Evolutionary conservation across 2,797 vertebrate genomes (phyloP).

Genomic region (Heteromormyrus szaboi): DNA sequence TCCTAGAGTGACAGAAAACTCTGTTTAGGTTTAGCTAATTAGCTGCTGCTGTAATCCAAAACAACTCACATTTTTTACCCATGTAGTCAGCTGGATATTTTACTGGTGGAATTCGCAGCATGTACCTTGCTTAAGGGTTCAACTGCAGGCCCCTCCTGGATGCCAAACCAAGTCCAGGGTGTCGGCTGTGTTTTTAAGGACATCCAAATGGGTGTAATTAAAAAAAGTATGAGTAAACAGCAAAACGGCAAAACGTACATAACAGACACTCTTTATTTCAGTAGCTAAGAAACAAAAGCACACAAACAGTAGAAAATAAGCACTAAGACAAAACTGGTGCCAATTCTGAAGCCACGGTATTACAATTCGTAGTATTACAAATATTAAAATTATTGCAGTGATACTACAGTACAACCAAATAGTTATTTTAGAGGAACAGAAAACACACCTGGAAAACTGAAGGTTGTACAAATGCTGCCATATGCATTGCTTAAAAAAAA

Average conservation of each 20-base stretch:
- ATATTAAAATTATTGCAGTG: constrained; percentile 67
- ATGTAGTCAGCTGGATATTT: background rate
- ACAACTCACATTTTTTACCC: background rate
- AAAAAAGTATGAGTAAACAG: constrained; percentile 7
- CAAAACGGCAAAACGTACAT: constrained; percentile 32
- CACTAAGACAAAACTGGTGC: constrained; percentile 60
- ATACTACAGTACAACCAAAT: constrained; percentile 65
- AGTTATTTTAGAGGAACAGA: constrained; percentile 48
- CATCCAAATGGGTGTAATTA: background rate
- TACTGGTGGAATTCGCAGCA: background rate
- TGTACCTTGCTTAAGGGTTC: background rate
- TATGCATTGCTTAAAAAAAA: constrained; percentile 42
- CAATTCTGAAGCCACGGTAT: constrained; percentile 65
- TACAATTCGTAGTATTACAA: constrained; percentile 63
- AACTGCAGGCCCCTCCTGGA: background rate
- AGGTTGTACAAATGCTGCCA: constrained; percentile 59
- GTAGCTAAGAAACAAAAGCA: constrained; percentile 56
- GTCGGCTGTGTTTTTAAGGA: background rate
- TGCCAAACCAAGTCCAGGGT: background rate
- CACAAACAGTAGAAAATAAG: constrained; percentile 63
- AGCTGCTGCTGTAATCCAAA: background rate
- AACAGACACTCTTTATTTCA: constrained; percentile 61
- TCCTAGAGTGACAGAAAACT: background rate
- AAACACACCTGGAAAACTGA: constrained; percentile 60
- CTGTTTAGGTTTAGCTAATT: background rate